Evolutionary conservation across 2,888 invertebrate genomes (phyloP), one percentile per base, ranked within the genome.

Genomic region (Eledone cirrhosa): DNA sequence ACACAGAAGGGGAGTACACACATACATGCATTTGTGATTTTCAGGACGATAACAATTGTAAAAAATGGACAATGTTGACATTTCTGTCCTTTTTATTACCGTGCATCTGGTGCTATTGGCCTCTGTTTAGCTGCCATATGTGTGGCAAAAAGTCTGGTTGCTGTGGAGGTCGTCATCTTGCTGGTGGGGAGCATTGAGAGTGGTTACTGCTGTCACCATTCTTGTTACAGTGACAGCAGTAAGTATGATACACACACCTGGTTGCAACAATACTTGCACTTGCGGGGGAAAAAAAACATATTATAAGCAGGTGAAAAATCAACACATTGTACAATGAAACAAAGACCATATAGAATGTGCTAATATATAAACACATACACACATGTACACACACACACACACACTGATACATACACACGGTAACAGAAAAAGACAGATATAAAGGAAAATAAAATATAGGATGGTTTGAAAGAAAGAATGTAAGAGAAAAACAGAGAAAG

Each of bases 61-160:
- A 94, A 86, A 93, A 96, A 92, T 97, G 97, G 97, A 90, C 95
- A 83, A 95, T 96, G 80, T 92, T 98, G 85, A 94, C 96, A 47
- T 92, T 97, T 81, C 93, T 98, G 78, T 95, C 96, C 80, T 91
- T 97, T 83, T 92, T 97, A 86, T 95, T 97, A 88, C 98, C 98
- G 84, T 98, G 98, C 91, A 93, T 98, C 87, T 98, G 97, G 93
- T 95, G 96, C 92, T 98, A 98, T 92, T 94, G 95, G 87, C 96
- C 97, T 80, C 93, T 97, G 83, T 94, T 94, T 86, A 94, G 95
- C 86, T 94, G 95, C 88, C 97, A 97, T 92, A 93, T 94, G 92
- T 94, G 95, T 87, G 96, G 96, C 78, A 93, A 95, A 82, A 93
- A 93, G 78, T 95, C 96, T 88, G 94, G 94, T 80, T 90, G 95